Percentiles rank a stretch among this genome's conserved stretches.
phyloP scores from a whole-genome alignment of 2,888 invertebrate species.

The Parnassius mnemosyne region DNA sequence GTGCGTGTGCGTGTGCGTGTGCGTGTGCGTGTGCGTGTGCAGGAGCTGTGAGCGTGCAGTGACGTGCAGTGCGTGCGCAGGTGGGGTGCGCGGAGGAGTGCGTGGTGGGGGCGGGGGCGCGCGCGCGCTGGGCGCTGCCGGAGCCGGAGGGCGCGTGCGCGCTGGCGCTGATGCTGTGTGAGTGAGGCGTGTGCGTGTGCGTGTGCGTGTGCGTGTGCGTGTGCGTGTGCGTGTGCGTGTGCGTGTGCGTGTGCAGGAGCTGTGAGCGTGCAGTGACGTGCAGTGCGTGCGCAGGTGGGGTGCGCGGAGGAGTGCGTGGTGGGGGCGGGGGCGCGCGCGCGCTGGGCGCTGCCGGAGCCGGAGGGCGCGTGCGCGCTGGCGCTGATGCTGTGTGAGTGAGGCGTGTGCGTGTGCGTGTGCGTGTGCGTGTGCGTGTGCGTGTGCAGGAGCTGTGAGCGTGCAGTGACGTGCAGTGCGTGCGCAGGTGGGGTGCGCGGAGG shows the following conservation, averaged over 20 bases:
- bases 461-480: background rate
- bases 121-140: slow-evolving; percentile 85
- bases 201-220: too few relatives aligned
- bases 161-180: slow-evolving; percentile 71
- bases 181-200: too few relatives aligned
- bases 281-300: slow-evolving; percentile 66
- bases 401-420: too few relatives aligned
- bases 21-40: too few relatives aligned
- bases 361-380: slow-evolving; percentile 88
- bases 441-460: too few relatives aligned
- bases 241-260: too few relatives aligned
- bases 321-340: slow-evolving; percentile 89
- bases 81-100: slow-evolving; percentile 84
- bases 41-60: too few relatives aligned
- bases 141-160: slow-evolving; percentile 93
- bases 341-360: slow-evolving; percentile 88
- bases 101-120: slow-evolving; percentile 90
- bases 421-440: too few relatives aligned
- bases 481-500: slow-evolving; percentile 82
- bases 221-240: too few relatives aligned
- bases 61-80: slow-evolving; percentile 40
- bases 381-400: slow-evolving; percentile 50
- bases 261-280: background rate
- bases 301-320: slow-evolving; percentile 86
- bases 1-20: too few relatives aligned